Conservation (phyloP, 2,888 invertebrate genomes). For the Lepidochrysops patricia region DNA sequence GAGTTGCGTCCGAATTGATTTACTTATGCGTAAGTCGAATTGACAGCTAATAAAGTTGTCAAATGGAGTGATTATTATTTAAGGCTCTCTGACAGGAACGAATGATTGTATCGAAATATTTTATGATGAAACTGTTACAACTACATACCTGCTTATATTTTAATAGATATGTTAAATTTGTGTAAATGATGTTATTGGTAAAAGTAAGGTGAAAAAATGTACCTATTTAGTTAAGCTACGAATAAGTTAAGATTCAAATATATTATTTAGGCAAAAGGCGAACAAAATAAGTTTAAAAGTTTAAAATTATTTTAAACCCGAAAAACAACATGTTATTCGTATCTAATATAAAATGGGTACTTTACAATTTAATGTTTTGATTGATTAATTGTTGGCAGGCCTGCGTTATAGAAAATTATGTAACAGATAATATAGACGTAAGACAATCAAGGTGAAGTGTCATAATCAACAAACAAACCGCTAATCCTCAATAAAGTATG, state of each 20-base stretch:
- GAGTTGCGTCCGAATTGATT: neutral
- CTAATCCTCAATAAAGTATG: constrained; percentile 24
- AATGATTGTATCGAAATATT: neutral
- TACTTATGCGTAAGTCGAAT: neutral
- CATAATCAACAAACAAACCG: neutral
- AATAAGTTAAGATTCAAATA: neutral
- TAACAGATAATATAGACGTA: neutral
- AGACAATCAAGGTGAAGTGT: neutral
- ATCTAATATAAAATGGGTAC: too few relatives aligned
- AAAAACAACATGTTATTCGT: too few relatives aligned
- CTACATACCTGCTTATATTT: neutral
- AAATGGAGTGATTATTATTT: neutral
- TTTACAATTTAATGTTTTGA: neutral
- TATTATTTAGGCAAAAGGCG: too few relatives aligned
- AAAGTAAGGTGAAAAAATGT: neutral
- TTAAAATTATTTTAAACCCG: too few relatives aligned
- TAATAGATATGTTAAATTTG: neutral
- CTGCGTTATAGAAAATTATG: constrained; percentile 10
- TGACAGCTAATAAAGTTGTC: neutral
- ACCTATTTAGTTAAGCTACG: neutral
- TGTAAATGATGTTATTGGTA: too few relatives aligned
- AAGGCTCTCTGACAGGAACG: neutral
- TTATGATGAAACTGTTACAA: neutral
- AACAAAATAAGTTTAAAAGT: too few relatives aligned
- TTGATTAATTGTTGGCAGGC: neutral